Percentiles rank a stretch among this genome's conserved stretches.
These are phyloP conservation scores for Oeneis ivallda DNA, from an alignment of 2,888 invertebrate genomes.

Conservation along the genomic window DNA sequence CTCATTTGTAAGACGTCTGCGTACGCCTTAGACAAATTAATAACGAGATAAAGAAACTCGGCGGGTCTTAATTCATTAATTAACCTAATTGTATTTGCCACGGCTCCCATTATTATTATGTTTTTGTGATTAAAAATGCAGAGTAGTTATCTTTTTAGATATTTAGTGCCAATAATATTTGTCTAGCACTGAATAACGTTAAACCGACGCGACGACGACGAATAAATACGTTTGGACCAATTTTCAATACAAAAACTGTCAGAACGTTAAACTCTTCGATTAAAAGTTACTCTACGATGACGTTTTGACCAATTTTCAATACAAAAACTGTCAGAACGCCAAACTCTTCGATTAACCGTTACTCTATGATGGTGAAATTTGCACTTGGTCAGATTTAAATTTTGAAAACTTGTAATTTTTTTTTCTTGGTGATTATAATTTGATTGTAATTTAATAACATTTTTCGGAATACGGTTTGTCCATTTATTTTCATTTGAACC, in stretches of 20 bases:
- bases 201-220: no score
- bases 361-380: not conserved
- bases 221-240: no score
- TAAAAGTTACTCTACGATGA: not conserved
- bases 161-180: no score
- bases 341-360: not conserved
- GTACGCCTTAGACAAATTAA: constrained; percentile 76
- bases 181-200: no score
- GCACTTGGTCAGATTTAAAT: not conserved
- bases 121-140: constrained; percentile 55
- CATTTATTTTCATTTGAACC: not conserved
- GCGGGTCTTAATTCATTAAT: constrained; percentile 80
- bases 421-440: not conserved
- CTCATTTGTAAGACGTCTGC: constrained; percentile 77
- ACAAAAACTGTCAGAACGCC: no score
- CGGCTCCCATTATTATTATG: constrained; percentile 71
- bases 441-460: not conserved
- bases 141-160: constrained; percentile 41
- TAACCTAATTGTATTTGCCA: constrained; percentile 81
- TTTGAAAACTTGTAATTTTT: not conserved
- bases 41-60: constrained; percentile 81
- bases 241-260: no score
- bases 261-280: no score
- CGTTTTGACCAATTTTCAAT: no score
- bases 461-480: not conserved